Evolutionary conservation across 2,888 invertebrate species (phyloP), one percentile per base, ranked within the genome.

Genomic region (Antheraea assamensis): DNA sequence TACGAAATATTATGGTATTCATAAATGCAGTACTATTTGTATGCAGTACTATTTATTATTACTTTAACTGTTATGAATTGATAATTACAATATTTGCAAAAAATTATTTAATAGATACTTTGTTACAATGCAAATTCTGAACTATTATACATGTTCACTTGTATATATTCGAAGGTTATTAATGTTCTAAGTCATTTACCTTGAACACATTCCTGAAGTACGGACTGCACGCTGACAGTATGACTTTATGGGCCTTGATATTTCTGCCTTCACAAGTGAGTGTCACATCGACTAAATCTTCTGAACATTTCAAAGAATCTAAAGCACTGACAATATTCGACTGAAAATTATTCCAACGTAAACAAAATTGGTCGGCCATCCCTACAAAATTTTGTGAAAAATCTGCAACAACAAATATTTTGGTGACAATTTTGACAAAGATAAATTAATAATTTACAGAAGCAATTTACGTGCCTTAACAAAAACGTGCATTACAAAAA

Each of bases 311-410:
- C 78, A 97, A 91, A 80, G 96, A 96, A 90, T 96, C 96, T 85
- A 97, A 95, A 66, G 96, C 96, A 85, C 95, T 95, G 76, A 96
- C 95, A 84, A 97, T 96, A 83, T 96, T 97, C 75, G 95, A 95
- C 89, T 96, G 96, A 92, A 96, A 96, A 88, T 96, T 96, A 88
- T 96, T 96, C 97, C 97, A 97, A 92, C 96, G 96, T 88, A 97
- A 95, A 92, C 96, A 96, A 88, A 96, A 96, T 88, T 96, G 96
- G 90, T 96, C 96, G 85, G 95, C 94, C 95, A 95, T 95, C 82
- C 89, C 90, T 91, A 90, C 80, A 87, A 83, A 85, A 83, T 87
- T 76, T 83, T 80, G 84, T 83, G 82, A 82, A 84, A 86, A 86
- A 77, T 82, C 88, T 88, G 84, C 82, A 84, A 89, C 82, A 87